Conservation (phyloP, 2,113 vertebrate species). For the Istiophorus platypterus region DNA sequence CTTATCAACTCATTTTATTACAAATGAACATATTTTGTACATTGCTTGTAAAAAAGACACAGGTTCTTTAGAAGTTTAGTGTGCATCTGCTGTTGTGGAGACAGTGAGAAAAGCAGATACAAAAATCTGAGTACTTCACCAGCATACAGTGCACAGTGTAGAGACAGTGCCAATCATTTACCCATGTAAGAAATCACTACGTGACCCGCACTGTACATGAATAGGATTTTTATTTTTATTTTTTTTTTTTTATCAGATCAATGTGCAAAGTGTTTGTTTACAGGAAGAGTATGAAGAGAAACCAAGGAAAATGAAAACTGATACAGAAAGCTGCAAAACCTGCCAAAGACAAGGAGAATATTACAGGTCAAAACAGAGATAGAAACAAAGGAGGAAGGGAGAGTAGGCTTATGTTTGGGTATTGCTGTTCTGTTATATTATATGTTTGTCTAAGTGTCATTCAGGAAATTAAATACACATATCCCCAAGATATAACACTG, state of each 20-base stretch:
- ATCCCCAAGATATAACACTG: neutral
- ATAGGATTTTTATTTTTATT: neutral
- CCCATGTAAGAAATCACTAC: neutral
- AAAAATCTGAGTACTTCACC: no score
- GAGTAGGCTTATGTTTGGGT: neutral
- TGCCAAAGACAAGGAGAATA: neutral
- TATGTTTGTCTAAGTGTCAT: slow-evolving; percentile 7
- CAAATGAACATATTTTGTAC: neutral
- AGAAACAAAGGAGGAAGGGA: neutral
- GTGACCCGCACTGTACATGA: neutral
- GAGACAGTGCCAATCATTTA: neutral
- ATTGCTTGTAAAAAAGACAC: neutral
- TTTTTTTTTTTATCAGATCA: neutral
- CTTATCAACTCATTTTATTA: neutral
- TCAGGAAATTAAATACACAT: slow-evolving; percentile 36
- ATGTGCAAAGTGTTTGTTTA: neutral
- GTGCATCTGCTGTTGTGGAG: neutral
- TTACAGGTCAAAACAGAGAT: neutral
- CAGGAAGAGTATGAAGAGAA: neutral
- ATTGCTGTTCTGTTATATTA: slow-evolving; percentile 19
- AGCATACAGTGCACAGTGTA: no score
- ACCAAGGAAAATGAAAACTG: neutral
- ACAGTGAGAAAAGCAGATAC: neutral
- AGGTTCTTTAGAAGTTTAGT: neutral
- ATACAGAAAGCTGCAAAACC: neutral